These are phyloP conservation scores for Ornithoptera alexandrae DNA, from an alignment of 2,888 invertebrate genomes.

Conservation along the genomic window DNA sequence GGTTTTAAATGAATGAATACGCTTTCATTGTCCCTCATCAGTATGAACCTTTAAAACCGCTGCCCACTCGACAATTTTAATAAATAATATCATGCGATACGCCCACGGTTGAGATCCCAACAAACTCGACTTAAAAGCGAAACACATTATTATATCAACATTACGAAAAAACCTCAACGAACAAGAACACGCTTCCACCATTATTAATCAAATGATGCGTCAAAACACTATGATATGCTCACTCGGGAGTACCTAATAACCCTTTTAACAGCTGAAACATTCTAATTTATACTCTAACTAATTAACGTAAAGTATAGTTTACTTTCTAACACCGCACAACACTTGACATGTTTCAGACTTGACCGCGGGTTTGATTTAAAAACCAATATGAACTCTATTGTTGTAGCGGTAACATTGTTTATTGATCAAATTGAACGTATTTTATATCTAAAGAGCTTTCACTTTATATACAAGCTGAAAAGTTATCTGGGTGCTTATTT, in stretches of 20 bases:
- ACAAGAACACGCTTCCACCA: conserved; percentile 67
- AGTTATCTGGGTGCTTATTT: background rate
- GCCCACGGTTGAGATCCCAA: conserved; percentile 15
- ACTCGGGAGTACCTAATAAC: conserved; percentile 73
- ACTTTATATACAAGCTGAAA: background rate
- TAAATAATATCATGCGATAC: conserved; percentile 13
- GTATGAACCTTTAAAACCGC: no score
- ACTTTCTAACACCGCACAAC: background rate
- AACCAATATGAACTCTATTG: conserved; percentile 11
- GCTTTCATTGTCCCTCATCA: no score
- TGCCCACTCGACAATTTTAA: conserved; percentile 6
- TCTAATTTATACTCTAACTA: conserved; percentile 28
- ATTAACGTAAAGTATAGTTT: conserved; percentile 27
- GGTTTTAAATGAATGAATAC: no score
- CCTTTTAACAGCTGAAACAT: conserved; percentile 35
- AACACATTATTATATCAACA: conserved; percentile 66
- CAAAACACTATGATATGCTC: conserved; percentile 77
- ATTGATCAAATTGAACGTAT: conserved; percentile 30
- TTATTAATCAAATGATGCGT: conserved; percentile 78
- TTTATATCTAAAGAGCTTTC: conserved; percentile 9
- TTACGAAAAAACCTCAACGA: conserved; percentile 51
- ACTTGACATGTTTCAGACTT: conserved; percentile 23
- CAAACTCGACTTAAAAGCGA: conserved; percentile 49
- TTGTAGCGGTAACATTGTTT: conserved; percentile 36
- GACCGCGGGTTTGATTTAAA: background rate